Evolutionary conservation across 2,113 vertebrate species (phyloP), one percentile per base, ranked within the genome.

Genomic region (Spizaetus ornatus): DNA sequence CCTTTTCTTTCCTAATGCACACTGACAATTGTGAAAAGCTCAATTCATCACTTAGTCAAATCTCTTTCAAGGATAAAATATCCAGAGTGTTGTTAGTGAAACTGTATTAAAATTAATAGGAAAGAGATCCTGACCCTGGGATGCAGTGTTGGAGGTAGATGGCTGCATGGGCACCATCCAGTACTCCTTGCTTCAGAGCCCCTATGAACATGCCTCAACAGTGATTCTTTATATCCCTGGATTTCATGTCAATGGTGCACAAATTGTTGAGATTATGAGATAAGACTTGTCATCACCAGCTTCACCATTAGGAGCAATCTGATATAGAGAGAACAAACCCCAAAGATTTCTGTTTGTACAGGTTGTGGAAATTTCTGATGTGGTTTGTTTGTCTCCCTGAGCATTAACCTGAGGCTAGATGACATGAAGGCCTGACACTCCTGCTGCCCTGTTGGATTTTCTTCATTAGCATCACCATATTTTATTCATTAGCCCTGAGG

Each of bases 401-500:
- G 10, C 1, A 1, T 50, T 90, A 88, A 34, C 22, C 10, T 53
- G 38, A 86, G 45, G 42, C 62, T 59, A 1, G 4, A 34, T 74
- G 50, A 56, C 19, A 11, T 2, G 16, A 38, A 45, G 59, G 59
- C 47, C 45, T 88, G 83, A 78, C 17, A 4, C 23, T 86, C 11
- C 25, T 81, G 43, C 63, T 71, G 40, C 71, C 31, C 65, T 27
- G 5, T 7, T 93, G 45, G 10, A 20, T 89, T 81, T 95, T 81
- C 88, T 78, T 17, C 26, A 13, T 65, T 82, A 76, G 9, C 62
- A 62, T 86, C 43, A 38, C 43, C 16, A 1, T 83, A 48, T 71
- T 94, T 94, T 87, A 84, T 93, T 95, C 61, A 38, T 59, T 62
- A 36, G 7, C 40, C 58, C 69, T 45, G 13, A 92, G 88, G 52